Conservation (phyloP, 2,113 vertebrate genomes). For the Dromas ardeola region DNA sequence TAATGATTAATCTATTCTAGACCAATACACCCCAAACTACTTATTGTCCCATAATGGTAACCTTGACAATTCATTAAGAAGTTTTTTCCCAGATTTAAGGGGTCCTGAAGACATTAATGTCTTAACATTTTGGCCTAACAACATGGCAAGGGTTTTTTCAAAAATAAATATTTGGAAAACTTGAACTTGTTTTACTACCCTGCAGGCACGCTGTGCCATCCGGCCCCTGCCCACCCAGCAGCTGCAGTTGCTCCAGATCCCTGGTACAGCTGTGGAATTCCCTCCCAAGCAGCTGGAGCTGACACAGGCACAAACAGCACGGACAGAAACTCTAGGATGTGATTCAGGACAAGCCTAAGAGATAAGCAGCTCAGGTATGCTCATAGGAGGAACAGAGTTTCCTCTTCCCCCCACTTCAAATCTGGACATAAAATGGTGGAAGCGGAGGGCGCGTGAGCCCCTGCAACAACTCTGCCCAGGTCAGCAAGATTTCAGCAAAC, state of each 20-base stretch:
- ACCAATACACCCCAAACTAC: neutral
- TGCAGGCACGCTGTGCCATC: neutral
- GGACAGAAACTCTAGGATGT: neutral
- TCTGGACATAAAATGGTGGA: neutral
- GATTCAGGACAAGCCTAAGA: neutral
- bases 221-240: neutral
- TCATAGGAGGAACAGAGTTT: fast-evolving
- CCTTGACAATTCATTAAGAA: neutral
- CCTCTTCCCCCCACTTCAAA: neutral
- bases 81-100: neutral
- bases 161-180: neutral
- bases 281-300: neutral
- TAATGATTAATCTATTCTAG: neutral
- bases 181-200: neutral
- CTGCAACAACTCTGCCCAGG: neutral
- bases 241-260: neutral
- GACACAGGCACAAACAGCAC: neutral
- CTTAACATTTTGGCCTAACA: neutral
- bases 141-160: neutral
- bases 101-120: neutral
- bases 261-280: neutral
- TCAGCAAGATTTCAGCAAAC: neutral
- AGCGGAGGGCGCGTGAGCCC: neutral
- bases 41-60: neutral
- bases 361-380: neutral